Conservation (phyloP, 2,888 invertebrate species). For the Drosophila rubida region DNA sequence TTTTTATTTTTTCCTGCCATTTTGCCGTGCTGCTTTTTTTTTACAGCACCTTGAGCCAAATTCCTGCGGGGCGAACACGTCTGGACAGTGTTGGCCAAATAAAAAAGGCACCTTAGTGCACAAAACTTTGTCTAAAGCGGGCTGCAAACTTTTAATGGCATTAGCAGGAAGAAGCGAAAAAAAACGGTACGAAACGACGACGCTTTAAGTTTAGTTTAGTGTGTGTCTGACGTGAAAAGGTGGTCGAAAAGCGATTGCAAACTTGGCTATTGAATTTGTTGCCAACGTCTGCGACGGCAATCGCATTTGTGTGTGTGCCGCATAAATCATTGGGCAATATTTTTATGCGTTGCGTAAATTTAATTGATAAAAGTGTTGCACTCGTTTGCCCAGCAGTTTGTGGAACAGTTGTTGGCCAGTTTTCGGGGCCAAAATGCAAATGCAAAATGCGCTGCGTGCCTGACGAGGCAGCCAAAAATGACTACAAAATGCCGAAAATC, state of each 20-base stretch:
- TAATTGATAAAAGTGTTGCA: constrained; percentile 74
- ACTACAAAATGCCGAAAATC: constrained; percentile 75
- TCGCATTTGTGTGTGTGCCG: constrained; percentile 20
- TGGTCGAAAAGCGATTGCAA: constrained; percentile 9
- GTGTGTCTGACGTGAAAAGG: constrained; percentile 35
- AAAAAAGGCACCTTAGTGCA: constrained; percentile 77
- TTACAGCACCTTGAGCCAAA: constrained; percentile 76
- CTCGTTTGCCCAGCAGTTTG: constrained; percentile 8
- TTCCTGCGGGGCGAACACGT: constrained; percentile 80
- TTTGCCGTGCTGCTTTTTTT: constrained; percentile 33
- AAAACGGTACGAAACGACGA: constrained; percentile 21
- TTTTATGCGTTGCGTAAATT: constrained; percentile 71
- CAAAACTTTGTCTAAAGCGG: constrained; percentile 61
- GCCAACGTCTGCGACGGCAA: constrained; percentile 7
- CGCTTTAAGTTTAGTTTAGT: constrained; percentile 51
- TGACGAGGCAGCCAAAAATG: constrained; percentile 57
- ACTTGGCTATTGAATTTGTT: constrained; percentile 45
- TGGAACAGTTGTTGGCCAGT: background rate
- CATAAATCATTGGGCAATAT: constrained; percentile 52
- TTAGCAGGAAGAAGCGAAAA: constrained; percentile 48
- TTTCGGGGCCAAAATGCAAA: constrained; percentile 37
- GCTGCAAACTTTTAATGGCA: constrained; percentile 82
- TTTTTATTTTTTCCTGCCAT: constrained; percentile 44
- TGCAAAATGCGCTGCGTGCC: constrained; percentile 54
- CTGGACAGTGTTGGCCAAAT: constrained; percentile 68